These are phyloP conservation scores for Coendou prehensilis DNA, from an alignment of 2,797 vertebrate genomes.

Conservation along the genomic window DNA sequence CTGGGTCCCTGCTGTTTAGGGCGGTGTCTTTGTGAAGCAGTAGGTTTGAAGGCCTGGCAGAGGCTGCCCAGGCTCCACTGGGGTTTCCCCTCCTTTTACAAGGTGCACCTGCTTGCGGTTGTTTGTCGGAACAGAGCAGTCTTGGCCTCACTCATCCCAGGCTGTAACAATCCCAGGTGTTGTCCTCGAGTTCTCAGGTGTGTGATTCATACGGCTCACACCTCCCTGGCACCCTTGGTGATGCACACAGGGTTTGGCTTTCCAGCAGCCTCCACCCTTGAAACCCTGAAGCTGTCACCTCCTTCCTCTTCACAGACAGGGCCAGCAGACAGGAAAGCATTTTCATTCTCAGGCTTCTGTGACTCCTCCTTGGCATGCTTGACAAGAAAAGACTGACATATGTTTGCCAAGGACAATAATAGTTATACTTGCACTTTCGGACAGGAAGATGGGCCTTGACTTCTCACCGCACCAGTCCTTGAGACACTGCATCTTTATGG, in stretches of 20 bases:
- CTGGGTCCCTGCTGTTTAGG: neutral
- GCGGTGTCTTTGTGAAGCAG: neutral
- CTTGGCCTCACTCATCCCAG: neutral
- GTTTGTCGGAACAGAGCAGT: neutral
- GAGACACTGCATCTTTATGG: neutral
- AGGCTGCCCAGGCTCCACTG: neutral
- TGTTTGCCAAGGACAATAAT: neutral
- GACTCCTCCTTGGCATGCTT: neutral
- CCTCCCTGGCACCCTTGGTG: neutral
- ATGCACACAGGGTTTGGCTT: neutral
- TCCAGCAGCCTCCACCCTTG: neutral
- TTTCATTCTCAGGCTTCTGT: neutral
- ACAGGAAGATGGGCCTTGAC: neutral
- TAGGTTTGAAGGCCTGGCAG: neutral
- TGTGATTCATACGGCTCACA: accelerated
- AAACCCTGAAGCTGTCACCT: neutral
- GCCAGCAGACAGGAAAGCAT: neutral
- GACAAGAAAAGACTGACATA: neutral
- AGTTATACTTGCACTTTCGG: neutral
- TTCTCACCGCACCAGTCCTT: neutral
- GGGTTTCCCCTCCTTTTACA: neutral
- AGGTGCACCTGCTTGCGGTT: neutral
- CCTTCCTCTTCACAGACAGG: neutral
- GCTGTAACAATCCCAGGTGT: neutral
- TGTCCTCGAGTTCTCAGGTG: accelerated